Percentiles rank a stretch among this genome's conserved stretches.
These are phyloP conservation scores for Chaenocephalus aceratus DNA, from an alignment of 2,113 vertebrate genomes.

Conservation along the genomic window DNA sequence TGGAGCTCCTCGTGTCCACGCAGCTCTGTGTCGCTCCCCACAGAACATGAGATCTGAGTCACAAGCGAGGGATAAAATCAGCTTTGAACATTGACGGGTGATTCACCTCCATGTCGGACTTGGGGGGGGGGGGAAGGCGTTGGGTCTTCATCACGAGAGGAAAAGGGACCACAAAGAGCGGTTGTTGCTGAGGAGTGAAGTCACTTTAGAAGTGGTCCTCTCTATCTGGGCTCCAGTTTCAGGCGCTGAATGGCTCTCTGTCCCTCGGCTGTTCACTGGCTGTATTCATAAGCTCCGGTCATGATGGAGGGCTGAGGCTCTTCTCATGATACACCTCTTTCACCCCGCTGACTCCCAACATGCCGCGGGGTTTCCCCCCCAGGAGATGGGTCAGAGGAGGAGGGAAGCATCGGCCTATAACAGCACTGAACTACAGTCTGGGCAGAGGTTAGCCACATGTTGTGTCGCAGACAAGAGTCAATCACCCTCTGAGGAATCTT, in stretches of 20 bases:
- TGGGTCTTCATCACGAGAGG: conserved; percentile 15
- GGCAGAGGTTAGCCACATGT: not conserved
- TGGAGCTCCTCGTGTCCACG: not conserved
- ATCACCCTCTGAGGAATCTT: too few relatives aligned
- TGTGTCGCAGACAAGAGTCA: too few relatives aligned
- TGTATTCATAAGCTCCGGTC: conserved; percentile 10
- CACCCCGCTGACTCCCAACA: not conserved
- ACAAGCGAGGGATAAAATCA: not conserved
- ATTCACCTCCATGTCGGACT: not conserved
- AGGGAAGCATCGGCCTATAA: not conserved
- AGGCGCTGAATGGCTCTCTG: conserved; percentile 46
- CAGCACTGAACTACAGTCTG: not conserved
- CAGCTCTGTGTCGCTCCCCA: not conserved
- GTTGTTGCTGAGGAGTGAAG: conserved; percentile 45
- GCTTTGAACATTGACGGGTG: not conserved
- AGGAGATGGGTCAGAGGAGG: not conserved
- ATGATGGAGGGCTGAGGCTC: not conserved
- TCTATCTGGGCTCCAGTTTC: conserved; percentile 44
- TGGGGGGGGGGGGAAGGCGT: too few relatives aligned
- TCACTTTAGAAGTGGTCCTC: conserved; percentile 38
- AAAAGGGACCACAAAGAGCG: conserved; percentile 8
- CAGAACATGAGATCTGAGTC: conserved; percentile 5
- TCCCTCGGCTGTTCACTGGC: conserved; percentile 24
- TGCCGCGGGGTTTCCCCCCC: not conserved
- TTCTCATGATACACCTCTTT: not conserved